Evolutionary conservation across 2,113 vertebrate species (phyloP), one percentile per base, ranked within the genome.

Genomic region (Hymenochirus boettgeri): DNA sequence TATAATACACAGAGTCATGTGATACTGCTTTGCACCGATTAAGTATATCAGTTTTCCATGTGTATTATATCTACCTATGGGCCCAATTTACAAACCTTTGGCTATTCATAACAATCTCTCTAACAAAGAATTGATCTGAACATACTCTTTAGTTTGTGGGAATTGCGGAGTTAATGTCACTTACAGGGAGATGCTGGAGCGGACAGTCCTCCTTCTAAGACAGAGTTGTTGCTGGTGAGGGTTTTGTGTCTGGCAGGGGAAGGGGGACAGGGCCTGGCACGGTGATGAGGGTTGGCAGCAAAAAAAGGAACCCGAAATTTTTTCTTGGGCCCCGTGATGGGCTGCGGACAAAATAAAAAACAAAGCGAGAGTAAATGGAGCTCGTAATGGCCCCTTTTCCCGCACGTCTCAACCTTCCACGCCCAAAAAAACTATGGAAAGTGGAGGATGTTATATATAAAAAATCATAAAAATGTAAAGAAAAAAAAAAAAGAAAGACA

Each of bases 231-330:
- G 75, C 91, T 91, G 90, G 91, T 93, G 92, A 91, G 91, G 89
- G 93, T 87, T 92, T 96, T 95, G 92, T 92, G 91, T 90, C 94
- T 93, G 86, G 93, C 86, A 91, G 94, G 92, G 81, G 93, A 91
- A 89, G 94, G 93, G 91, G 93, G 93, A 90, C 95, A 90, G 86
- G 93, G 93, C 87, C 93, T 91, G 89, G 93, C 93, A 92, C 94
- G 92, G 81, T 92, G 92, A 89, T 92, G 92, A 83, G 93, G 93
- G 82, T 92, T 92, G 83, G 90, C 91, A 87, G 94, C 91, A 89
- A 94, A 93, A 93, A 95, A 95, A 89, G 88, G 92, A 86, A 92
- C 93, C 80, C 92, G 86, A 87, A 94, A 92, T 93, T 95, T 91
- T 89, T 92, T 93, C 91, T 94, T 89, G 91, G 92, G 88, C 85